Base-by-base conservation (phyloP, 2,797 vertebrate genomes). In the Merluccius polli region DNA sequence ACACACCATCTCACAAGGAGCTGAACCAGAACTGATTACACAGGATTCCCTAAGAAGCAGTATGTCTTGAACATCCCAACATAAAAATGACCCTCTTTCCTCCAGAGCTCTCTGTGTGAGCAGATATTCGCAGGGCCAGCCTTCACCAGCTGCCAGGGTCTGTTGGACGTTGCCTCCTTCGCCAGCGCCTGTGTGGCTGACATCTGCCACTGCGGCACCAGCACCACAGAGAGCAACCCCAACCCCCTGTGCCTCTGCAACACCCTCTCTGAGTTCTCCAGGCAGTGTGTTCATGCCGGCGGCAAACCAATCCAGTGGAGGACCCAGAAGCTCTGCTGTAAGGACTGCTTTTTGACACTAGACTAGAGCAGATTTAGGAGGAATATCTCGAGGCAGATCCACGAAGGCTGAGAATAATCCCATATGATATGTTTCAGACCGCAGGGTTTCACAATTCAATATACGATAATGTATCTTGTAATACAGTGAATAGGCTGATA, bases 271-370 rank as follows among this genome's bases (percentile, higher is more conserved):
- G 96, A 98, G 85, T 96, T 93, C 80, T 95, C 95, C 12, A 91
- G 95, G 8, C 96, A 96, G 87, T 98, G 96, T 0, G 92, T 94
- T 24, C 96, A 95, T 0, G 95, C 95, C 0, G 96, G 96, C 0
- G 96, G 96, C 38, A 88, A 89, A 52, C 97, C 96, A 16, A 35
- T 65, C n/a, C 92, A 93, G 80, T 97, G 96, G 96, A 90, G 95
- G 84, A 89, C 88, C 18, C 74, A 91, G 1, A 75, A 89, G 4
- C 83, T 96, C 75, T 98, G 97, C 82, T 80, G 97, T 97, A 89
- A 94, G 95, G 94, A 38, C 35, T 2, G 8, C 10, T 65, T 27
- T 24, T 27, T 24, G n/a, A n/a, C n/a, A 24, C 10, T 10, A 27
- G 27, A 24, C 59, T 65, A 27, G n/a, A 65, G n/a, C 59, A 12